phyloP scores from a whole-genome alignment of 2,797 vertebrate species.

The Falco novaeseelandiae region DNA sequence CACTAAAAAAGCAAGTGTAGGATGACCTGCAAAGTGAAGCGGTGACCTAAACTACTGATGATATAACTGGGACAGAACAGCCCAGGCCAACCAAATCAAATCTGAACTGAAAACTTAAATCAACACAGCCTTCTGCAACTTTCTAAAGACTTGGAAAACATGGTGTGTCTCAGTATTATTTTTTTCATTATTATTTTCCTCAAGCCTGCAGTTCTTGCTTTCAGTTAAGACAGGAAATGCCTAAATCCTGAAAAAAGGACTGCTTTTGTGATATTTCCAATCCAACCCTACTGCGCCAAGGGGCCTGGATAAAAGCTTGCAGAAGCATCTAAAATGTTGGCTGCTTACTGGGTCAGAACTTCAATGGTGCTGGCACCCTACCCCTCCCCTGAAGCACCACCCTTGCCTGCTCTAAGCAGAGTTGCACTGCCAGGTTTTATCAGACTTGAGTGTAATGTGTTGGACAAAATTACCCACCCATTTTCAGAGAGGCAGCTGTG shows the following conservation, averaged over 20 bases:
- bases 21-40: background rate
- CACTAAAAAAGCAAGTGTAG: background rate
- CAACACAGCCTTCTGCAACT: background rate
- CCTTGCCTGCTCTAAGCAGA: background rate
- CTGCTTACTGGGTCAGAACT: background rate
- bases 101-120: background rate
- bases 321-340: background rate
- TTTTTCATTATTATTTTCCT: background rate
- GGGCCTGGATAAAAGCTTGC: background rate
- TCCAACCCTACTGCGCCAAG: background rate
- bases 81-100: background rate
- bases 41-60: background rate
- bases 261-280: background rate
- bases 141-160: background rate
- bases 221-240: background rate
- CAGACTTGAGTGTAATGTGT: rapidly evolving
- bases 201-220: background rate
- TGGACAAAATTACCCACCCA: background rate
- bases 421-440: background rate
- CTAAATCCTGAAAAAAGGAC: background rate
- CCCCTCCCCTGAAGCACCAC: background rate
- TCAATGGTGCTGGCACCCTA: background rate
- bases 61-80: background rate
- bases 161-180: background rate
- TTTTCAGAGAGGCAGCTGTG: background rate